Base-by-base conservation (phyloP, 2,113 vertebrate species). In the Macquaria ambigua region DNA sequence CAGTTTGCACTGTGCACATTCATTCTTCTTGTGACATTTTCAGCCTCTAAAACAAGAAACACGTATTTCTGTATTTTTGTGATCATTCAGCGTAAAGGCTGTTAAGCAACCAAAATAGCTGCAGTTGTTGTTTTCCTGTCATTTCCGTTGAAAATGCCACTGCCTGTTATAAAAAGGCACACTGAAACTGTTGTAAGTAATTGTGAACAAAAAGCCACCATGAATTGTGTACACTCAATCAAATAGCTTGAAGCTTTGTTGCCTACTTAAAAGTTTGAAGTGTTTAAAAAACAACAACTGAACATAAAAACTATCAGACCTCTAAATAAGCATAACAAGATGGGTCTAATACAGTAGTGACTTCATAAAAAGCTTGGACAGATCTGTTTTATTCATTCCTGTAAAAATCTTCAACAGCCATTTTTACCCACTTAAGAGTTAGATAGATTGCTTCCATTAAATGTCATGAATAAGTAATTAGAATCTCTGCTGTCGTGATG, bases 401-500 rank as follows among this genome's bases (percentile, higher is more conserved):
- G 7, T 41, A 72, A 34, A 9, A 77, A 74, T 75, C 53, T 63
- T 23, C 31, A 66, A 25, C 48, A 58, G 59, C 25, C 28, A n/a
- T 72, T 80, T 79, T 58, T 46, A 39, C 6, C 39, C 34, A 74
- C 20, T 79, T 61, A 20, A 74, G 34, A 87, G 66, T 63, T 74
- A 15, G 64, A 81, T 63, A 67, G 73, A 87, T 79, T 34, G 63
- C 64, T 28, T 90, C 50, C 66, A 83, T 86, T 81, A 75, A 86
- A 83, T 77, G 37, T 77, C 50, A 85, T 70, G 37, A 79, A 90
- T 78, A 89, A 80, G 41, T 86, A 41, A 90, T 74, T 70, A 6
- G n/a, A 78, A 58, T 69, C 59, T 66, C 21, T 69, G 71, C 61
- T 55, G 50, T 59, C 10, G 53, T 72, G 80, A 64, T 69, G 28